These are phyloP conservation scores for Catocala sponsa DNA, from an alignment of 2,888 invertebrate genomes.

Conservation along the genomic window DNA sequence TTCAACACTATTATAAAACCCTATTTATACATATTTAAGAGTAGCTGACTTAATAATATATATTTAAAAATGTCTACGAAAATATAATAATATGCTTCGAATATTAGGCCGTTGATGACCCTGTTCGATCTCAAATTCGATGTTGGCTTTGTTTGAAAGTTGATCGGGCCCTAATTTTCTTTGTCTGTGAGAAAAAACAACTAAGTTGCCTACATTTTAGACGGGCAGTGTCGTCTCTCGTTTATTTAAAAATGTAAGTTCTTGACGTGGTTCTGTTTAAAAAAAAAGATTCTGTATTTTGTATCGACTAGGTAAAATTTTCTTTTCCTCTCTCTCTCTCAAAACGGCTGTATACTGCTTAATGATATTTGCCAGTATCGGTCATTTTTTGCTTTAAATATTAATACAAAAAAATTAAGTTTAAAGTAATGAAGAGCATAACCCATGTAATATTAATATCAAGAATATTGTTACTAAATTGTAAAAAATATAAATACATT, in stretches of 20 bases:
- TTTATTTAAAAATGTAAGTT: constrained; percentile 32
- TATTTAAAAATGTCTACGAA: background rate
- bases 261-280: background rate
- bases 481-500: too few relatives aligned
- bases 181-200: constrained; percentile 50
- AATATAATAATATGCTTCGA: constrained; percentile 28
- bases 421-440: too few relatives aligned
- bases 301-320: too few relatives aligned
- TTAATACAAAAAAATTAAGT: too few relatives aligned
- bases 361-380: too few relatives aligned
- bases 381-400: too few relatives aligned
- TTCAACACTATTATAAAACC: too few relatives aligned
- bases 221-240: constrained; percentile 30
- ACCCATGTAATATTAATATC: too few relatives aligned
- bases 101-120: constrained; percentile 26
- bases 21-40: too few relatives aligned
- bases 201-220: constrained; percentile 37
- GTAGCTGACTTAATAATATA: background rate
- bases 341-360: too few relatives aligned
- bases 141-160: constrained; percentile 54
- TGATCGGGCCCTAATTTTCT: constrained; percentile 57
- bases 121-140: constrained; percentile 43
- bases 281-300: background rate
- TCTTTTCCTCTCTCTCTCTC: too few relatives aligned
- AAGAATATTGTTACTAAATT: too few relatives aligned